Evolutionary conservation across 1,140 invertebrate genomes (phyloP).

Genomic region (Lysiphlebus fabarum): DNA sequence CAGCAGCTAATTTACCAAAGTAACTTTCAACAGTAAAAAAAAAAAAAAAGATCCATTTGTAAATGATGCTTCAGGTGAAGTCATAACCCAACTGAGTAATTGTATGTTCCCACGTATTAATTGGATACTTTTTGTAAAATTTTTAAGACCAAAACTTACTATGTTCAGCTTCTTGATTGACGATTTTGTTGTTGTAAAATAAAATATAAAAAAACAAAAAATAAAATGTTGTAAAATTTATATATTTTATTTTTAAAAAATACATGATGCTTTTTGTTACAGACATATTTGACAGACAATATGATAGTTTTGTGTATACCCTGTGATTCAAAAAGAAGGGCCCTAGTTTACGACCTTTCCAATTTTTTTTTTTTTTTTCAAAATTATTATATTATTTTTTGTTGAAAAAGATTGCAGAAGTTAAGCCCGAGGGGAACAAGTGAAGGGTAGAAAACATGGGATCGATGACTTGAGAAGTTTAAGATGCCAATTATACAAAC

Average conservation of each 20-base stretch:
- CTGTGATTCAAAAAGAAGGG: too few species aligned
- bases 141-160: too few species aligned
- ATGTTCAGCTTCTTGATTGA: slow-evolving; percentile 32
- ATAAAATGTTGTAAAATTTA: too few species aligned
- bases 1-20: slow-evolving; percentile 16
- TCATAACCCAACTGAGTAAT: slow-evolving; percentile 49
- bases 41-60: slow-evolving; percentile 9
- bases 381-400: slow-evolving; percentile 43
- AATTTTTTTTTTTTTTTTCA: too few species aligned
- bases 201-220: too few species aligned
- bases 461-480: slow-evolving; percentile 6
- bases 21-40: slow-evolving; percentile 2
- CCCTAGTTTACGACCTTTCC: too few species aligned
- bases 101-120: slow-evolving; percentile 52
- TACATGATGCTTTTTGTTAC: too few species aligned
- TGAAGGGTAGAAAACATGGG: background rate
- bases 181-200: slow-evolving; percentile 23
- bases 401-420: slow-evolving; percentile 13
- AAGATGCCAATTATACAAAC: slow-evolving; percentile 42
- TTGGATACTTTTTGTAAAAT: slow-evolving; percentile 40
- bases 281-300: too few species aligned
- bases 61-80: slow-evolving; percentile 32
- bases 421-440: slow-evolving; percentile 12
- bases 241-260: too few species aligned
- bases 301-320: too few species aligned